phyloP scores from a whole-genome alignment of 2,888 invertebrate genomes.

The Cantharis flavilabris region DNA sequence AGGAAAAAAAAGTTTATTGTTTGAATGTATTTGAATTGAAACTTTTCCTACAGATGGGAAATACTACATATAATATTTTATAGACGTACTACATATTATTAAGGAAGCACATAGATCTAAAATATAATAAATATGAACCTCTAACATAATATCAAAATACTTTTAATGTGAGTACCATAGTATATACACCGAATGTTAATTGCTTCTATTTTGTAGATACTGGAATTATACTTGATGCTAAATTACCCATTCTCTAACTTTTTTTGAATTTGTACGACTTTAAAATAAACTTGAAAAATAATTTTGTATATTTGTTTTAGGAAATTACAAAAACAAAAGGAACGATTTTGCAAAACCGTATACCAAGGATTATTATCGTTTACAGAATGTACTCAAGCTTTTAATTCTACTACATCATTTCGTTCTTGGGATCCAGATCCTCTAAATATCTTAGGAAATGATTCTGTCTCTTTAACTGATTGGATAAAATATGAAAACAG shows the following conservation, averaged over 20 bases:
- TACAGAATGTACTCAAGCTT: conserved; percentile 65
- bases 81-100: not conserved
- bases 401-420: conserved; percentile 49
- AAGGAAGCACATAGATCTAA: not conserved
- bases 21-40: not conserved
- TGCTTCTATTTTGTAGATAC: no score
- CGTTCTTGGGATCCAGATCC: conserved; percentile 49
- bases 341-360: conserved; percentile 71
- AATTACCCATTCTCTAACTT: no score
- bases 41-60: not conserved
- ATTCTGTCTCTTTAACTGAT: conserved; percentile 29
- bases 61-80: not conserved
- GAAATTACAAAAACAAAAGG: conserved; percentile 76
- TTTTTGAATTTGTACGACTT: no score
- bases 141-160: not conserved
- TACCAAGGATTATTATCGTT: conserved; percentile 64
- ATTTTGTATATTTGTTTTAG: conserved; percentile 53
- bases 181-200: no score
- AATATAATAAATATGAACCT: not conserved
- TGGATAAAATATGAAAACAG: conserved; percentile 27
- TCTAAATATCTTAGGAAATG: conserved; percentile 46
- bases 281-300: not conserved
- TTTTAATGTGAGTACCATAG: not conserved
- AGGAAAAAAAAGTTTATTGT: not conserved
- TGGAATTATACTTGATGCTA: no score